phyloP scores from a whole-genome alignment of 2,113 vertebrate genomes.

The Glaucomys volans region DNA sequence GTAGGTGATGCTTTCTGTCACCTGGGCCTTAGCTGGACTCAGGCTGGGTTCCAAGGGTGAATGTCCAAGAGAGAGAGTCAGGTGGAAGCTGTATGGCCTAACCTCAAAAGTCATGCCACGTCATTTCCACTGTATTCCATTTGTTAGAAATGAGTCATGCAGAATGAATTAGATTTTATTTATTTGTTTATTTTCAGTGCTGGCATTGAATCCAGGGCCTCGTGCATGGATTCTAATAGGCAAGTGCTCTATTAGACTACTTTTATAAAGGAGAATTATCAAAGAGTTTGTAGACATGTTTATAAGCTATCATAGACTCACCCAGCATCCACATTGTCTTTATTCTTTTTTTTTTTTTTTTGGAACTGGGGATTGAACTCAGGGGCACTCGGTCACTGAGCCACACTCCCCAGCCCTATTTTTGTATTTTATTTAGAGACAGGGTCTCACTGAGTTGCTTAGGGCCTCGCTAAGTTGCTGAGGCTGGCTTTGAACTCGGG shows the following conservation, averaged over 20 bases:
- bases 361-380: too few species aligned
- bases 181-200: too few species aligned
- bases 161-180: too few species aligned
- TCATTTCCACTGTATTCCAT: neutral
- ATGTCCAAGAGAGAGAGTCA: conserved; percentile 3
- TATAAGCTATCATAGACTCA: neutral
- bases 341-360: too few species aligned
- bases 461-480: too few species aligned
- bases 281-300: neutral
- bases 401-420: too few species aligned
- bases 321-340: neutral
- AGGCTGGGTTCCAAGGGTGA: neutral
- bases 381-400: too few species aligned
- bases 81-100: neutral
- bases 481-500: too few species aligned
- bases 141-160: neutral
- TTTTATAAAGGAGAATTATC: neutral
- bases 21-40: neutral
- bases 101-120: neutral
- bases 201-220: too few species aligned
- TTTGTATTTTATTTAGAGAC: too few species aligned
- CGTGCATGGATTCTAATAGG: neutral
- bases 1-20: neutral
- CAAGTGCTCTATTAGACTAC: neutral
- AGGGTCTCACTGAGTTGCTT: too few species aligned